These are phyloP conservation scores for Pecten maximus DNA, from an alignment of 2,888 invertebrate species.

Conservation along the genomic window DNA sequence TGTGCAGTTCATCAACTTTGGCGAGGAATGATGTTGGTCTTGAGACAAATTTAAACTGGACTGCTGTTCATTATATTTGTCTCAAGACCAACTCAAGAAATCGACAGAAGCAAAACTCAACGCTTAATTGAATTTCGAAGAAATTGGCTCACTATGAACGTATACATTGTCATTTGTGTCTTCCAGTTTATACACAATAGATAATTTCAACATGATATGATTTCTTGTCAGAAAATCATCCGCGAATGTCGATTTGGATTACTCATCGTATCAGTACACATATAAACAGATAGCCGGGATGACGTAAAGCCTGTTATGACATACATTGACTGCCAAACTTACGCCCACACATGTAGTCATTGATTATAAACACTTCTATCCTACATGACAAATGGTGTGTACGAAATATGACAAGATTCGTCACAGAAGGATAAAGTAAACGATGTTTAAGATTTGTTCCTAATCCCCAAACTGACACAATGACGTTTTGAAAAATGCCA, in stretches of 20 bases:
- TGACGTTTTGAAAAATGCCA: background rate
- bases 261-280: background rate
- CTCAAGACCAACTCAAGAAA: background rate
- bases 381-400: background rate
- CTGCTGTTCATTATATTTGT: no score
- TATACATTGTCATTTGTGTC: no score
- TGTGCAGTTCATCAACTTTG: no score
- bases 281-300: background rate
- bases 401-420: background rate
- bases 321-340: background rate
- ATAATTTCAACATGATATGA: background rate
- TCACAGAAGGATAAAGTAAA: background rate
- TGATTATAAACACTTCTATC: background rate
- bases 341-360: background rate
- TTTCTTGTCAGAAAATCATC: background rate
- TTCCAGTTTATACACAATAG: background rate
- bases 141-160: no score
- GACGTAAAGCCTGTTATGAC: background rate
- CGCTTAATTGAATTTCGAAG: no score
- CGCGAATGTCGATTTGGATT: background rate
- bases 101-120: background rate
- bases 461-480: background rate
- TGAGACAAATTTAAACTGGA: no score
- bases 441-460: background rate
- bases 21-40: no score